Conservation (phyloP, 1,140 invertebrate species). For the Cotesia glomerata region DNA sequence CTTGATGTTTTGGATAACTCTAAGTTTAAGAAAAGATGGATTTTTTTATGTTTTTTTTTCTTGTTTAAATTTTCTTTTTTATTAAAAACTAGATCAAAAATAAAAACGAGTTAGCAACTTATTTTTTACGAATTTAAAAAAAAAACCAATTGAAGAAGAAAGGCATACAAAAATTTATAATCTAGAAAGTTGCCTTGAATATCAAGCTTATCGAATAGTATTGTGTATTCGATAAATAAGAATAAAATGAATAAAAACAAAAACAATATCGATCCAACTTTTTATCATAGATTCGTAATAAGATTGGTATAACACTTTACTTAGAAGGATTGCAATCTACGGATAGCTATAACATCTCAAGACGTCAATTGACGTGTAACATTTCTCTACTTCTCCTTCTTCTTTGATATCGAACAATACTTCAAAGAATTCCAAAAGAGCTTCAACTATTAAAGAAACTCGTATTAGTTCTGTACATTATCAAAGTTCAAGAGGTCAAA, state of each 20-base stretch:
- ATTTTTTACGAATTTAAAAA: background rate
- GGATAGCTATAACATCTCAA: background rate
- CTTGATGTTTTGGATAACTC: background rate
- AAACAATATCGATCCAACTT: background rate
- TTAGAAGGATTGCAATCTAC: background rate
- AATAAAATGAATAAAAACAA: too few species aligned
- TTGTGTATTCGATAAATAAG: background rate
- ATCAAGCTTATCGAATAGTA: too few species aligned
- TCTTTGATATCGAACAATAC: background rate
- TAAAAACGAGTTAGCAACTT: background rate
- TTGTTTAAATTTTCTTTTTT: background rate
- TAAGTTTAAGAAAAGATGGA: background rate
- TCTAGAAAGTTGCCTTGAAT: too few species aligned
- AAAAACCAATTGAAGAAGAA: background rate
- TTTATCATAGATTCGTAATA: background rate
- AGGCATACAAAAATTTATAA: too few species aligned
- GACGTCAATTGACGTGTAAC: constrained; percentile 4
- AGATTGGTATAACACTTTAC: constrained; percentile 10
- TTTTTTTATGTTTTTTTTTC: background rate
- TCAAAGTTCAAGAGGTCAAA: background rate
- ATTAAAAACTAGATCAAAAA: background rate
- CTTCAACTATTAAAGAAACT: background rate
- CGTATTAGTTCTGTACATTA: background rate
- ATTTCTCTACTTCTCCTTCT: background rate
- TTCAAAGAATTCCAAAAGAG: constrained; percentile 12